phyloP scores from a whole-genome alignment of 2,797 vertebrate species.

The Peromyscus attwateri region DNA sequence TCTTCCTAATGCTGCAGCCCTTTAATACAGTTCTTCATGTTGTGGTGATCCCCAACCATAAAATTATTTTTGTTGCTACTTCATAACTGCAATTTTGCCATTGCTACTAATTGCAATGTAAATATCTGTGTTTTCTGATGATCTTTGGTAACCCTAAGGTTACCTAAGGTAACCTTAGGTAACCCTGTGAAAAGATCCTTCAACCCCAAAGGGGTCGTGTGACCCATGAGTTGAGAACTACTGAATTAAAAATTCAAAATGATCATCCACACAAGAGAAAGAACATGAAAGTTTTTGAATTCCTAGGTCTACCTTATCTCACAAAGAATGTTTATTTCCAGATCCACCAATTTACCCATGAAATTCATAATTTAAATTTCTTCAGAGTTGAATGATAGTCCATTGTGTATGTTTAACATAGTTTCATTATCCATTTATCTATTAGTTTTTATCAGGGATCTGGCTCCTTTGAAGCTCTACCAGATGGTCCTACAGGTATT shows the following conservation, averaged over 20 bases:
- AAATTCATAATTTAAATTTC: neutral
- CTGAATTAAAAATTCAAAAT: neutral
- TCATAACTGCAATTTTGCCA: neutral
- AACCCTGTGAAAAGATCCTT: neutral
- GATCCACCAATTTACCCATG: neutral
- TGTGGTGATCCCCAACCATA: neutral
- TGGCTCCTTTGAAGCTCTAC: neutral
- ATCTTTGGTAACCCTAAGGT: no score
- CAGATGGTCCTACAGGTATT: neutral
- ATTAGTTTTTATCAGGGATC: neutral
- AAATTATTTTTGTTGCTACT: neutral
- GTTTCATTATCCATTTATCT: neutral
- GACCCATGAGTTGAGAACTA: neutral
- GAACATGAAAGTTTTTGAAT: neutral
- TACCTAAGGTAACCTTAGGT: no score
- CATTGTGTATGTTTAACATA: neutral
- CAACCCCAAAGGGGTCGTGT: rapidly evolving
- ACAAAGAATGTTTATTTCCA: neutral
- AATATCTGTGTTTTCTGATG: neutral
- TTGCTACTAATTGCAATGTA: neutral
- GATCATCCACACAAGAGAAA: neutral
- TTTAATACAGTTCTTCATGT: neutral
- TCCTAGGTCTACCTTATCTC: no score
- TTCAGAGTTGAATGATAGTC: neutral
- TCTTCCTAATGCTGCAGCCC: rapidly evolving